Evolutionary conservation across 2,113 vertebrate genomes (phyloP).

Genomic region (Pontoporia blainvillei): DNA sequence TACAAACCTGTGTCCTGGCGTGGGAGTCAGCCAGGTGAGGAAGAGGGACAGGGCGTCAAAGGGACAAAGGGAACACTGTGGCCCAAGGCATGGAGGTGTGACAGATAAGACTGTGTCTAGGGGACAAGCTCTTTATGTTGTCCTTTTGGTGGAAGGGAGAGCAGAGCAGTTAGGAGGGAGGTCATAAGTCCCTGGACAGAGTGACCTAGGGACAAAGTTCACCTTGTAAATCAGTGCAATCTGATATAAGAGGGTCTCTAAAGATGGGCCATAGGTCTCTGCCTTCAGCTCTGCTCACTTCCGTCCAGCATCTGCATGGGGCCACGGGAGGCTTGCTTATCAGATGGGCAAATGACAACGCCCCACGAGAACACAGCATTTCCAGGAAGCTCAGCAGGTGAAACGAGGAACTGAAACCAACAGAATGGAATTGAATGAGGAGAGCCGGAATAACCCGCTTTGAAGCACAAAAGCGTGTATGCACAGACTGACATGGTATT

Average conservation of each 20-base stretch:
- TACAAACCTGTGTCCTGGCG: neutral
- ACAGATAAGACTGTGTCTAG: fast-evolving
- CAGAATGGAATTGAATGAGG: fast-evolving
- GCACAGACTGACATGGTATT: neutral
- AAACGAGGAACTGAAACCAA: neutral
- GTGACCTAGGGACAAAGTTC: fast-evolving
- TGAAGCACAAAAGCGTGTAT: fast-evolving
- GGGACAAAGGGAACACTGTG: fast-evolving
- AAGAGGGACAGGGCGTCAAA: neutral
- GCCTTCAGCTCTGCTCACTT: fast-evolving
- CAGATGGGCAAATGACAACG: neutral
- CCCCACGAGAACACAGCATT: fast-evolving
- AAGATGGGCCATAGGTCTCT: fast-evolving
- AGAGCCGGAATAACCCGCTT: neutral
- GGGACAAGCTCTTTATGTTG: neutral
- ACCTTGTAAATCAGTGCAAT: fast-evolving
- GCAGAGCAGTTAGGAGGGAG: neutral
- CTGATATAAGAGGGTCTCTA: neutral
- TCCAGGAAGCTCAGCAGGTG: neutral
- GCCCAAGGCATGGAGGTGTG: neutral
- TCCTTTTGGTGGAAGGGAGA: neutral
- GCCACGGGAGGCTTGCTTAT: fast-evolving
- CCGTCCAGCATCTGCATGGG: fast-evolving
- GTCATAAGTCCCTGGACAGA: neutral
- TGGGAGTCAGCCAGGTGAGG: neutral